Conservation (phyloP, 2,113 vertebrate species). For the Protomyctophum bolini region DNA sequence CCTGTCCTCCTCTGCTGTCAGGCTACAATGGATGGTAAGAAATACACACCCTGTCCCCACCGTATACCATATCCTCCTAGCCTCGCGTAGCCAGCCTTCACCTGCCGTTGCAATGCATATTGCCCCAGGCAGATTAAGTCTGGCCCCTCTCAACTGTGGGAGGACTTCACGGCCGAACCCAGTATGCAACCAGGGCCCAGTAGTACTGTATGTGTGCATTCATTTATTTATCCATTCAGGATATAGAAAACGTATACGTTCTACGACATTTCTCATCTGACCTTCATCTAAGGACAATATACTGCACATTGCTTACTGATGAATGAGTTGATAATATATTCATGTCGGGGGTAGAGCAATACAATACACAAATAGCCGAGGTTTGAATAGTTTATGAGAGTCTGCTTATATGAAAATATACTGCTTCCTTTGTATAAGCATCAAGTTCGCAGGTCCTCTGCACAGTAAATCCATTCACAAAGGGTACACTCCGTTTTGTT, state of each 20-base stretch:
- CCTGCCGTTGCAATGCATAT: no score
- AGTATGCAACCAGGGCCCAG: no score
- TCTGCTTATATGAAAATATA: constrained; percentile 14
- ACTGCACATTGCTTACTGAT: constrained; percentile 21
- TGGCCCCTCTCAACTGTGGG: no score
- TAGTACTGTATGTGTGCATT: no score
- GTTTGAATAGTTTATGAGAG: constrained; percentile 27
- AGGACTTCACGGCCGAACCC: no score
- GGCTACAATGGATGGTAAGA: constrained; percentile 96
- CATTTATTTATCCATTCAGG: constrained; percentile 22
- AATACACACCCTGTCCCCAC: no score
- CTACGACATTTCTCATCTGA: constrained; percentile 14
- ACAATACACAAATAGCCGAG: constrained; percentile 20
- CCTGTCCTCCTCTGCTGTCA: constrained; percentile 94
- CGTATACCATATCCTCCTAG: neutral
- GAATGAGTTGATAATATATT: constrained; percentile 26
- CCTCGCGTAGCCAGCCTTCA: neutral
- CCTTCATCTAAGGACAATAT: constrained; percentile 15
- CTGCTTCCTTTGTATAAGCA: constrained; percentile 1
- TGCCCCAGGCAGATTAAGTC: no score
- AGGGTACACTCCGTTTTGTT: constrained; percentile 9
- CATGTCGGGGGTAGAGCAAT: constrained; percentile 17
- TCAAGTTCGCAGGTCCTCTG: neutral
- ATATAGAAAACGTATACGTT: constrained; percentile 24
- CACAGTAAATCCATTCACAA: constrained; percentile 9